phyloP scores from a whole-genome alignment of 2,888 invertebrate species.

The Amiota communis region DNA sequence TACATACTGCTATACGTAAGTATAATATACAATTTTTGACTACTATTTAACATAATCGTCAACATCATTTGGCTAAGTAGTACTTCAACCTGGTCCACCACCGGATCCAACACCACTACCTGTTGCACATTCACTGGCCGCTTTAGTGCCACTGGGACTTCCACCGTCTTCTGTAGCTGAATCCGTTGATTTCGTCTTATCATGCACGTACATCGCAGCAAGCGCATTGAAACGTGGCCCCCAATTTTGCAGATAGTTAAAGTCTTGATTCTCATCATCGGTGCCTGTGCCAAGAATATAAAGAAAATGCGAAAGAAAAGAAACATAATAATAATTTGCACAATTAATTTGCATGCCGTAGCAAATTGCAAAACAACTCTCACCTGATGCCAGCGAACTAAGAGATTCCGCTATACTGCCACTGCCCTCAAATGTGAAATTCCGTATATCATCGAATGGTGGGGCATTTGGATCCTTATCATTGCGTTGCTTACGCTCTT shows the following conservation, averaged over 20 bases:
- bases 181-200: constrained; percentile 57
- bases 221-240: constrained; percentile 97
- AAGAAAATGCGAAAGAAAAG: constrained; percentile 16
- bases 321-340: constrained; percentile 9
- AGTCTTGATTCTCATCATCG: constrained; percentile 96
- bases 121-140: constrained; percentile 45
- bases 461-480: constrained; percentile 98
- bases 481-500: constrained; percentile 94
- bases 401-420: constrained; percentile 97
- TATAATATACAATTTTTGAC: constrained; percentile 61
- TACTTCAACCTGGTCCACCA: constrained; percentile 37
- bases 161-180: not conserved
- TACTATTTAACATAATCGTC: constrained; percentile 15
- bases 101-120: constrained; percentile 61
- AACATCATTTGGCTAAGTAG: not conserved
- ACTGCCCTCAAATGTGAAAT: constrained; percentile 99
- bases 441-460: constrained; percentile 97
- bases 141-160: constrained; percentile 24
- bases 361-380: constrained; percentile 49
- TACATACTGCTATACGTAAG: constrained; percentile 22
- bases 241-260: constrained; percentile 97
- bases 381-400: constrained; percentile 95
- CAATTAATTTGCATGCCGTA: not conserved
- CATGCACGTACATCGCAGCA: constrained; percentile 90
- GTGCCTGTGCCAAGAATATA: constrained; percentile 78